Conservation (phyloP, 2,888 invertebrate genomes). For the Pseudoips prasinana region DNA sequence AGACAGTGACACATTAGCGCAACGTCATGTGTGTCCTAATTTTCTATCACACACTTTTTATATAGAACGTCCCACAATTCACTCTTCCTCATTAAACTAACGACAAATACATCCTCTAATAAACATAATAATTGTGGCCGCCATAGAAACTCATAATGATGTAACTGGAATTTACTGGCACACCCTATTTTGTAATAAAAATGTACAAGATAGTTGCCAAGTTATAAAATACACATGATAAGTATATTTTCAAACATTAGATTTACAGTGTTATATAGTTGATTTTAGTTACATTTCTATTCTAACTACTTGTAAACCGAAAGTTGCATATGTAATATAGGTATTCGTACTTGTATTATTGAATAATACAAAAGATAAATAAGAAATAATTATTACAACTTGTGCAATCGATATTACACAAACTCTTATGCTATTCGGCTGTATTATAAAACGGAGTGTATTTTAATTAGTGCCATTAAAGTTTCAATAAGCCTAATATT, state of each 20-base stretch:
- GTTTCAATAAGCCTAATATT: constrained; percentile 11
- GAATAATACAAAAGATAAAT: too few relatives aligned
- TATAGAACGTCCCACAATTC: constrained; percentile 62
- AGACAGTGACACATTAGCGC: constrained; percentile 13
- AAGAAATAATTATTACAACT: too few relatives aligned
- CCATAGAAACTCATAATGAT: constrained; percentile 42
- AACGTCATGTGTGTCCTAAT: constrained; percentile 38
- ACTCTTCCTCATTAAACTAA: constrained; percentile 74
- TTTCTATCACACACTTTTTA: constrained; percentile 45
- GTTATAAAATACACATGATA: too few relatives aligned
- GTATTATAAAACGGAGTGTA: too few relatives aligned
- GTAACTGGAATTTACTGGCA: constrained; percentile 36
- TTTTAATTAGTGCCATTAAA: constrained; percentile 8
- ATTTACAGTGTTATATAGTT: too few relatives aligned
- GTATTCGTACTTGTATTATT: too few relatives aligned
- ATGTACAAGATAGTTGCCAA: constrained; percentile 14
- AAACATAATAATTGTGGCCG: constrained; percentile 54
- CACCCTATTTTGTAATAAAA: constrained; percentile 28
- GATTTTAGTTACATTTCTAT: too few relatives aligned
- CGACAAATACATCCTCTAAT: constrained; percentile 70
- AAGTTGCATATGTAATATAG: too few relatives aligned
- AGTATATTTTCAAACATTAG: too few relatives aligned
- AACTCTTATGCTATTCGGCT: too few relatives aligned
- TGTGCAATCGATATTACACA: constrained; percentile 1
- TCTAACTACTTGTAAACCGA: too few relatives aligned